phyloP scores from a whole-genome alignment of 2,113 vertebrate genomes.

The Hassar affinis region DNA sequence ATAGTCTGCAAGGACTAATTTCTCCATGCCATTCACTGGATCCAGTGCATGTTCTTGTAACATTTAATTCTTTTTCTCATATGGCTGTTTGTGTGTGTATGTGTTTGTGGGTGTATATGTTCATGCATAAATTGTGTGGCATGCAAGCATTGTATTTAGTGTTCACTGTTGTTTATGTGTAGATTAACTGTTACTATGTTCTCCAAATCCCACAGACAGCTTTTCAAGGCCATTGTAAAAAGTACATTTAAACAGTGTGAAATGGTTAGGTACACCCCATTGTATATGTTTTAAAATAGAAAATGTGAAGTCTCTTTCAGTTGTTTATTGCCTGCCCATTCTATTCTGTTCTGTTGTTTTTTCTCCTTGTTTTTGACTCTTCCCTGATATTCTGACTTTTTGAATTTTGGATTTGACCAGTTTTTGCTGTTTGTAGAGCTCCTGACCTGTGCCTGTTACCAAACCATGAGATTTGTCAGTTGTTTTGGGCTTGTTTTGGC shows the following conservation, averaged over 20 bases:
- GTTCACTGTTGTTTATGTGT: conserved; percentile 12
- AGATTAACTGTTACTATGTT: conserved; percentile 17
- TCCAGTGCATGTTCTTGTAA: neutral
- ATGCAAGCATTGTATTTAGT: conserved; percentile 19
- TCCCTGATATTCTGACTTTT: too few relatives aligned
- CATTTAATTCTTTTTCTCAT: neutral
- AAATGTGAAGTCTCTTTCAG: neutral
- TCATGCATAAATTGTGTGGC: neutral
- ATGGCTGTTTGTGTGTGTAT: neutral
- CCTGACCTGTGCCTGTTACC: too few relatives aligned
- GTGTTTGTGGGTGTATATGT: conserved; percentile 9
- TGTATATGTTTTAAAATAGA: neutral
- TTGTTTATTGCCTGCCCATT: too few relatives aligned
- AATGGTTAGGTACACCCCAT: neutral
- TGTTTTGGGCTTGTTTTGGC: too few relatives aligned
- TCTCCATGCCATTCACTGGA: conserved; percentile 1
- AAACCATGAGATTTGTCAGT: too few relatives aligned
- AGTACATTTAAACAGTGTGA: neutral
- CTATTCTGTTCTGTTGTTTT: too few relatives aligned
- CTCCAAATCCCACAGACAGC: neutral
- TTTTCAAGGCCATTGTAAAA: neutral
- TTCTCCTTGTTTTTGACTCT: too few relatives aligned
- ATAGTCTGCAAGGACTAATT: conserved; percentile 32
- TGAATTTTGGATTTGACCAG: too few relatives aligned
- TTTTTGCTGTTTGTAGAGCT: too few relatives aligned